Conservation (phyloP, 2,888 invertebrate species). For the Volucella bombylans region DNA sequence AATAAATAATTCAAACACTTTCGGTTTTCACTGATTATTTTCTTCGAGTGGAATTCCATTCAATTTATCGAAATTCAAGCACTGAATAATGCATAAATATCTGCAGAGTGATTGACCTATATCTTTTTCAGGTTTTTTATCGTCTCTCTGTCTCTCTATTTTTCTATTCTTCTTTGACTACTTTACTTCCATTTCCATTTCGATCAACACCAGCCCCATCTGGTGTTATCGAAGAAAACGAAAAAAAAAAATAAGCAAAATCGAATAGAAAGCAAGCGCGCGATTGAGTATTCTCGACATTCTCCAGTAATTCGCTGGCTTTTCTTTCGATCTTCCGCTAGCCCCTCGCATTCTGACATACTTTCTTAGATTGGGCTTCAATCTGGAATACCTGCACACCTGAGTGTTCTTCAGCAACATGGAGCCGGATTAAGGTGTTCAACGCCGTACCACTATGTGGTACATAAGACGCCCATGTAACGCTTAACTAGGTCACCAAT, state of each 20-base stretch:
- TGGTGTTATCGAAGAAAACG: constrained; percentile 17
- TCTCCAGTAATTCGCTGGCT: constrained; percentile 25
- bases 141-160: not conserved
- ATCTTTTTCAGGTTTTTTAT: constrained; percentile 11
- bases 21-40: constrained; percentile 49
- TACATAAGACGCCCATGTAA: constrained; percentile 47
- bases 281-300: constrained; percentile 50
- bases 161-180: not conserved
- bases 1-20: constrained; percentile 46
- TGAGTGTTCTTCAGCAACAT: constrained; percentile 30
- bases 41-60: constrained; percentile 29
- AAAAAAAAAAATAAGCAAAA: constrained; percentile 55
- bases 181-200: constrained; percentile 18
- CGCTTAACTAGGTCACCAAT: constrained; percentile 48
- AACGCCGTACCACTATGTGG: constrained; percentile 12
- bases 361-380: constrained; percentile 49
- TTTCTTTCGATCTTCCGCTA: not conserved
- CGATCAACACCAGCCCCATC: constrained; percentile 11
- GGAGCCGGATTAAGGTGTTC: constrained; percentile 43
- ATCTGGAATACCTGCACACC: constrained; percentile 54
- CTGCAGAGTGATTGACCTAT: constrained; percentile 55
- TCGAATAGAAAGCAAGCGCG: constrained; percentile 61
- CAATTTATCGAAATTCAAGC: constrained; percentile 29
- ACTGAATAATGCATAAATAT: constrained; percentile 41
- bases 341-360: constrained; percentile 48